Evolutionary conservation across 2,113 vertebrate species (phyloP).

Genomic region (Pithys albifrons): DNA sequence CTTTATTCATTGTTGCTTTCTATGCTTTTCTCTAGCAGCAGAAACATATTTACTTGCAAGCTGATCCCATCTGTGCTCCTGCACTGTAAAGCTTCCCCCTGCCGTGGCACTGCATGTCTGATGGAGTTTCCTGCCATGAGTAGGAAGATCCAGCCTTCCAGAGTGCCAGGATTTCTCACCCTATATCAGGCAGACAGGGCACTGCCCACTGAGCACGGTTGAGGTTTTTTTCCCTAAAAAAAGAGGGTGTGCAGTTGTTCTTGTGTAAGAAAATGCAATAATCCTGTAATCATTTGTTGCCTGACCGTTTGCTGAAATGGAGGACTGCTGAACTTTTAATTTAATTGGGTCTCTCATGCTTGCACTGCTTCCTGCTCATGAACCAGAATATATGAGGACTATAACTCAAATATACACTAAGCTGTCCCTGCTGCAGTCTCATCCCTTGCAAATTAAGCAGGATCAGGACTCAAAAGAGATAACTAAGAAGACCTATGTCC

Average conservation of each 20-base stretch:
- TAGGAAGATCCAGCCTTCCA: conserved; percentile 1
- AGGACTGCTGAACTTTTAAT: conserved; percentile 23
- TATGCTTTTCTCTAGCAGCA: conserved; percentile 21
- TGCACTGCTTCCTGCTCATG: background rate
- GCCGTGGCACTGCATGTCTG: conserved; percentile 34
- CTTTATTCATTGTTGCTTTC: conserved; percentile 20
- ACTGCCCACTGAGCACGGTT: background rate
- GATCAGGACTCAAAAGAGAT: conserved; percentile 41
- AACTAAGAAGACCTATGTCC: conserved; percentile 48
- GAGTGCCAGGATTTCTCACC: conserved; percentile 6
- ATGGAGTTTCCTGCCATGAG: background rate
- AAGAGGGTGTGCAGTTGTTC: background rate
- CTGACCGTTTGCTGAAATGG: background rate
- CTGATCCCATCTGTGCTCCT: conserved; percentile 65
- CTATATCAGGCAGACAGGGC: background rate
- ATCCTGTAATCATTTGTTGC: background rate
- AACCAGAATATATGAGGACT: conserved; percentile 6
- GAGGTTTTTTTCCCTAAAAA: rapidly evolving
- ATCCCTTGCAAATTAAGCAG: conserved; percentile 37
- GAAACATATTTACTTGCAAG: conserved; percentile 58
- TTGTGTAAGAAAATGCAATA: background rate
- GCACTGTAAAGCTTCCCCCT: conserved; percentile 14
- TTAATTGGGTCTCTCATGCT: conserved; percentile 1
- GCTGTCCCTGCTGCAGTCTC: background rate
- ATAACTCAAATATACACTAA: conserved; percentile 24